These are phyloP conservation scores for Embidobia sp. DNA, from an alignment of 2,888 invertebrate genomes.

Conservation along the genomic window DNA sequence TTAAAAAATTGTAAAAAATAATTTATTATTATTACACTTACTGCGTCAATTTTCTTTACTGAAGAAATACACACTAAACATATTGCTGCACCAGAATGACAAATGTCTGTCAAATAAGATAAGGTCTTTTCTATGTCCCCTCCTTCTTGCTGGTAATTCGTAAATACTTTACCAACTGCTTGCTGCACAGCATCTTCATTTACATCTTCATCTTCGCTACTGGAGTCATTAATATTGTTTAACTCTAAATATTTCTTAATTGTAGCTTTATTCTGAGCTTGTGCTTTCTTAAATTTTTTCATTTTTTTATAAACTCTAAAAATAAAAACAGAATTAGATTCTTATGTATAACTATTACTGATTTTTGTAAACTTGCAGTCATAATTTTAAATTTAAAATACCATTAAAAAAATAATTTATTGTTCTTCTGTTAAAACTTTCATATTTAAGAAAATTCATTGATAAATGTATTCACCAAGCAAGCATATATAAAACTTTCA, in stretches of 20 bases:
- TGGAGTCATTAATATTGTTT: slow-evolving; percentile 71
- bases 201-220: slow-evolving; percentile 77
- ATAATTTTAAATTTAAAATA: too few species aligned
- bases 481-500: too few species aligned
- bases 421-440: too few species aligned
- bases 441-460: too few species aligned
- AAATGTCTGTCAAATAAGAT: slow-evolving; percentile 89
- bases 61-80: slow-evolving; percentile 96
- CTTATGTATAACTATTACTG: too few species aligned
- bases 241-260: slow-evolving; percentile 75
- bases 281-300: slow-evolving; percentile 76
- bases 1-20: background rate
- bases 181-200: slow-evolving; percentile 73
- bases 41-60: slow-evolving; percentile 89
- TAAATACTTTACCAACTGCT: slow-evolving; percentile 74
- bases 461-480: too few species aligned
- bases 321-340: too few species aligned
- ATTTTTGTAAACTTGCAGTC: too few species aligned
- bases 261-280: slow-evolving; percentile 76
- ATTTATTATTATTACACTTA: slow-evolving; percentile 70
- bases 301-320: slow-evolving; percentile 60
- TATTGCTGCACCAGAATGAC: slow-evolving; percentile 90
- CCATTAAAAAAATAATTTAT: too few species aligned
- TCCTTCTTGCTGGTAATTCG: slow-evolving; percentile 74
- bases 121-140: slow-evolving; percentile 85